A percentile compares a stretch with the other conserved stretches of the same genome.
These are phyloP conservation scores for Chiridota heheva DNA, from an alignment of 35 echinoderm and acorn worm species.

Conservation along the genomic window DNA sequence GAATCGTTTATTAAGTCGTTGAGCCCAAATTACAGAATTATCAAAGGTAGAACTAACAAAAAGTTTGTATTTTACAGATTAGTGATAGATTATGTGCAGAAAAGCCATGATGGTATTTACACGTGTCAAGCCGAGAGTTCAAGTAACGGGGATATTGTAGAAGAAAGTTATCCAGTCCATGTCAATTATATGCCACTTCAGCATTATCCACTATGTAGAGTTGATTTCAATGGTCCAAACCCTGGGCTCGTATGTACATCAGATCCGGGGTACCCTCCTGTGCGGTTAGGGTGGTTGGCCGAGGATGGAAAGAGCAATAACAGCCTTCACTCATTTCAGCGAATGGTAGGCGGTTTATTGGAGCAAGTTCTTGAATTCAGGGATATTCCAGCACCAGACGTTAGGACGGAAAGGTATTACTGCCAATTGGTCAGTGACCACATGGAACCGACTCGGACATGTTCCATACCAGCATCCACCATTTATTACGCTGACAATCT, in stretches of 20 bases:
- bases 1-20: neutral
- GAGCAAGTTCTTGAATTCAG: slow-evolving; percentile 10
- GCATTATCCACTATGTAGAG: slow-evolving; percentile 2
- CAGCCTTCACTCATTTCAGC: neutral
- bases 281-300: neutral
- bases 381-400: neutral
- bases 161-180: neutral
- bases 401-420: too few relatives aligned
- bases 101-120: slow-evolving; percentile 24
- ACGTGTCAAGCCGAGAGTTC: slow-evolving; percentile 27
- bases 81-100: slow-evolving; percentile 11
- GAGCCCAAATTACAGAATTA: slow-evolving; percentile 20
- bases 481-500: too few relatives aligned
- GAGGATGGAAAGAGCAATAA: neutral
- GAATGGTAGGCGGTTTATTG: neutral
- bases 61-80: neutral
- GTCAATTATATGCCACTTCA: slow-evolving; percentile 28
- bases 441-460: too few relatives aligned
- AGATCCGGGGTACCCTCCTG: slow-evolving; percentile 32
- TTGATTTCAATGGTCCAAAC: neutral
- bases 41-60: slow-evolving; percentile 17
- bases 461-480: too few relatives aligned
- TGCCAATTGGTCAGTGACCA: too few relatives aligned
- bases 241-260: slow-evolving; percentile 8
- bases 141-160: neutral